Evolutionary conservation across 2,113 vertebrate genomes (phyloP).

Genomic region (Halcyon senegalensis): DNA sequence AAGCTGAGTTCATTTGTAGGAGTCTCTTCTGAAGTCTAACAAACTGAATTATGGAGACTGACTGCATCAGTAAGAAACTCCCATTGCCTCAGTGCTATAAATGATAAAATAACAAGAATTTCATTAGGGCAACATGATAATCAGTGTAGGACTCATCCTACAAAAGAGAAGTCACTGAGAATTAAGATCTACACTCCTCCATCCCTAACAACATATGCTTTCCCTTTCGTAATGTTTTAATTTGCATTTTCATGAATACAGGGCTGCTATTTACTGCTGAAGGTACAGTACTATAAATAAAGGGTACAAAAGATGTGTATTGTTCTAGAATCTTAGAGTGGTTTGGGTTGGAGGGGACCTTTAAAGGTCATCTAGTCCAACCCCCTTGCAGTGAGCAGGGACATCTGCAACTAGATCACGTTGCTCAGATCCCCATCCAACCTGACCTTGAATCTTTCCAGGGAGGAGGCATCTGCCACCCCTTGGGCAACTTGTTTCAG

Average conservation of each 20-base stretch:
- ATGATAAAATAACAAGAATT: neutral
- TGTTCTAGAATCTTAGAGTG: neutral
- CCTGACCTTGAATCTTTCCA: no score
- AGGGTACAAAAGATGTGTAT: neutral
- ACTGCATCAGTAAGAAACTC: neutral
- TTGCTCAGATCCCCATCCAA: no score
- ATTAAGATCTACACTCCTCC: neutral
- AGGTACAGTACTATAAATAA: neutral
- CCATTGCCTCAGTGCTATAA: neutral
- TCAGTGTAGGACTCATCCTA: neutral
- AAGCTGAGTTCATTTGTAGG: conserved; percentile 6
- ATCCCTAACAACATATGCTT: neutral
- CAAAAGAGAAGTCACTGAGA: neutral
- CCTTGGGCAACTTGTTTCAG: no score
- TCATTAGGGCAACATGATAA: neutral
- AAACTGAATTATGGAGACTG: neutral
- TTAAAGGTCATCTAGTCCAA: no score
- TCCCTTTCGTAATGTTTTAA: neutral
- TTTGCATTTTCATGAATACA: neutral
- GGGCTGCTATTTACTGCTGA: neutral
- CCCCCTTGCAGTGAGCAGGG: no score
- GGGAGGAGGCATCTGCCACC: no score
- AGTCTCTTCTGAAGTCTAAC: neutral
- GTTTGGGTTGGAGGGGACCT: neutral
- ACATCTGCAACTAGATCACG: no score